Evolutionary conservation across 2,113 vertebrate genomes (phyloP), one percentile per base, ranked within the genome.

Genomic region (Mionectes macconnelli): DNA sequence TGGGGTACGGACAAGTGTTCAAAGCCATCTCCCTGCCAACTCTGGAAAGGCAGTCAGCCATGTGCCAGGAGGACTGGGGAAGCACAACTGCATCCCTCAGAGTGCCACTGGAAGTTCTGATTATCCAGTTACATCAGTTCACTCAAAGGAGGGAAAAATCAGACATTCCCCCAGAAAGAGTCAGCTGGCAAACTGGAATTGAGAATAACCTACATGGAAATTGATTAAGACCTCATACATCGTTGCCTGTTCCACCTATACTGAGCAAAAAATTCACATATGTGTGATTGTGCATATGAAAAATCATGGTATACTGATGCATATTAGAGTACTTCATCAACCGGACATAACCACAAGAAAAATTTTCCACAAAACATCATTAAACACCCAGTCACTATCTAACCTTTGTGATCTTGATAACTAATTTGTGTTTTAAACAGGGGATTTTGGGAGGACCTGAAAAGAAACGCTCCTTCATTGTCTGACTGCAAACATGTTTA

Each of bases 251-350:
- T 64, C 39, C 45, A 73, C 8, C 37, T 37, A 67, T 76, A n/a
- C 42, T 37, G 4, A 4, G 55, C 50, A 86, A 50, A 73, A 94
- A 86, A 56, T 10, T 16, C 33, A 23, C 44, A 5, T 42, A 9
- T 55, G 4, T 27, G 12, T 63, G 30, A 30, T 40, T 35, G 25
- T 0, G 0, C 62, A 31, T 0, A 0, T 76, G 22, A 8, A 62
- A 24, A 39, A 30, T 63, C 47, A 23, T 6, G 35, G 39, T 13
- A 73, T 31, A 40, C 37, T 83, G 27, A 56, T n/a, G 37, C 49
- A 79, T 60, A 59, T 72, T 7, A 33, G 20, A 89, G 25, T 23
- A 66, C 6, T 70, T 91, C 42, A 70, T 30, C 5, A 9, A 9
- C 64, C 74, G 30, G 21, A 84, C 93, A 78, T 18, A 86, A 67